phyloP scores from a whole-genome alignment of 2,888 invertebrate species.

The Steinernema hermaphroditum region DNA sequence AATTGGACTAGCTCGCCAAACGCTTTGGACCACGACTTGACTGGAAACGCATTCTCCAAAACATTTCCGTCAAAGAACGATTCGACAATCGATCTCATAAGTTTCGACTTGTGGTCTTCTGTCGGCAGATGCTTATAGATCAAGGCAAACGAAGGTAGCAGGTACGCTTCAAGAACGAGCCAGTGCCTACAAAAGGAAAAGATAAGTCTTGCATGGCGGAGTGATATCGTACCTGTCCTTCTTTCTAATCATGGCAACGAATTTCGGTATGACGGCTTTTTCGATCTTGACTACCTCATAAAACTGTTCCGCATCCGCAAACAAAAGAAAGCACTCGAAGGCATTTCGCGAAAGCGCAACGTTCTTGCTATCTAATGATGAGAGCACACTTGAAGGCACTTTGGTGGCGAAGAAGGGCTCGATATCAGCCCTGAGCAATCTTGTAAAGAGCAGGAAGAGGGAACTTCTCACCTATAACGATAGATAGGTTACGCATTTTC shows the following conservation, averaged over 20 bases:
- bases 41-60: constrained; percentile 6
- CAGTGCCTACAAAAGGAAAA: constrained; percentile 35
- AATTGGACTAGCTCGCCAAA: constrained; percentile 1
- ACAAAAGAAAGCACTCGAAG: constrained; percentile 43
- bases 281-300: constrained; percentile 42
- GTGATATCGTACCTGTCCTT: constrained; percentile 42
- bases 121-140: constrained; percentile 34
- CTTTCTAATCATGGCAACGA: constrained; percentile 50
- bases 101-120: constrained; percentile 31
- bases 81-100: constrained; percentile 33
- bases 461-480: constrained; percentile 38
- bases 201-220: not conserved
- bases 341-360: constrained; percentile 40
- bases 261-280: constrained; percentile 49
- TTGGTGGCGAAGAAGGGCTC: constrained; percentile 31
- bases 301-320: constrained; percentile 37
- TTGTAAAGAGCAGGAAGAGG: constrained; percentile 32
- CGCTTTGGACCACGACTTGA: not conserved
- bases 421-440: constrained; percentile 32
- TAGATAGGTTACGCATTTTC: not conserved
- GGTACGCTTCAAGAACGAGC: constrained; percentile 34
- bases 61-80: constrained; percentile 43
- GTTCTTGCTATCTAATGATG: constrained; percentile 35
- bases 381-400: constrained; percentile 38
- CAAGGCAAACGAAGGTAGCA: constrained; percentile 36